Percentiles rank a stretch among this genome's conserved stretches.
These are phyloP conservation scores for Aphodius sticticus DNA, from an alignment of 2,888 invertebrate genomes.

Conservation along the genomic window DNA sequence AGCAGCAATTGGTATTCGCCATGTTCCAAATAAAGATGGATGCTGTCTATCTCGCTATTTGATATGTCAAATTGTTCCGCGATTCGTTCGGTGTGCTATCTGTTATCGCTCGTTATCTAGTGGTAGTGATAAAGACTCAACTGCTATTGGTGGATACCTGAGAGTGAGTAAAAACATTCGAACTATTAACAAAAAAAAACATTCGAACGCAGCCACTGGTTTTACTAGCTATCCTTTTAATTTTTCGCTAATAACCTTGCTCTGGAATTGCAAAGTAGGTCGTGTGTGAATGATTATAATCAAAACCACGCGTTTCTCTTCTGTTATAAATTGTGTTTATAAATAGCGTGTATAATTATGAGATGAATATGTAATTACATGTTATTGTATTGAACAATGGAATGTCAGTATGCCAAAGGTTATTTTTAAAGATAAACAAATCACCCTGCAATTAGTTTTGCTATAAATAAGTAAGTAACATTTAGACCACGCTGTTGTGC, in stretches of 20 bases:
- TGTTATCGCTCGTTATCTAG: not conserved
- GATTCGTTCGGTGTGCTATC: not conserved
- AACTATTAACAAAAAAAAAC: not conserved
- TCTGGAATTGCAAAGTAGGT: not conserved
- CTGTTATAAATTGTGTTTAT: not conserved
- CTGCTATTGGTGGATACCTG: not conserved
- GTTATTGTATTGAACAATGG: not conserved
- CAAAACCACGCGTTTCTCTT: not conserved
- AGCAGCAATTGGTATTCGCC: constrained; percentile 10
- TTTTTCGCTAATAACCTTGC: not conserved
- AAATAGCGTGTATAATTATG: not conserved
- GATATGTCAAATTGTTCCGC: not conserved
- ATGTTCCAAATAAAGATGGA: constrained; percentile 22
- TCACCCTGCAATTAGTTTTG: not conserved
- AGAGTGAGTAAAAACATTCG: not conserved
- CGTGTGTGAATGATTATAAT: not conserved
- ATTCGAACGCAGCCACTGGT: not conserved
- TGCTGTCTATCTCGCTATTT: constrained; percentile 15
- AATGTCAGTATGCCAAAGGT: not conserved
- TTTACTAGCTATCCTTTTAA: not conserved
- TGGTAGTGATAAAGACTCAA: not conserved
- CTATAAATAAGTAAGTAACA: not conserved
- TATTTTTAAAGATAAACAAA: not conserved
- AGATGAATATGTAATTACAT: not conserved
- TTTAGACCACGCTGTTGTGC: not conserved